Percentiles rank a stretch among this genome's conserved stretches.
Conservation (phyloP, 2,888 invertebrate genomes). For the Epinotia brunnichana region DNA sequence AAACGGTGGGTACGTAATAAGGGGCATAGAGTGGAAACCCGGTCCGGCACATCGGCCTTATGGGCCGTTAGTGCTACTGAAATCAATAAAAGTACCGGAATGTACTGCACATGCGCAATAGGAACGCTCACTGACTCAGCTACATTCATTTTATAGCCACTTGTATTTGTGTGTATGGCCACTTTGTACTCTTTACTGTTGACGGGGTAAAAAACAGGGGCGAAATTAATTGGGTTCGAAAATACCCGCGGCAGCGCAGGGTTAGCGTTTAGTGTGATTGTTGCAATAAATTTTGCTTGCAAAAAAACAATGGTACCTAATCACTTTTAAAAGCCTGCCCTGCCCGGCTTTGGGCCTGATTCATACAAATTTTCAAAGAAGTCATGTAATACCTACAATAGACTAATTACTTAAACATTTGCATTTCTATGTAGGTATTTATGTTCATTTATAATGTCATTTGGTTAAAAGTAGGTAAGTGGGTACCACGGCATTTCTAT, state of each 20-base stretch:
- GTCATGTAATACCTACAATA: too few relatives aligned
- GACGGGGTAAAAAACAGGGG: conserved; percentile 71
- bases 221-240: conserved; percentile 71
- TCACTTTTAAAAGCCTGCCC: not conserved
- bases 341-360: not conserved
- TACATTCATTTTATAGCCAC: conserved; percentile 83
- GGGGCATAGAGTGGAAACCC: conserved; percentile 76
- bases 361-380: not conserved
- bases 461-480: too few relatives aligned
- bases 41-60: conserved; percentile 81
- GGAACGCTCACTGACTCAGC: conserved; percentile 77
- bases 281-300: conserved; percentile 30
- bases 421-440: too few relatives aligned
- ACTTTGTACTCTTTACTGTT: conserved; percentile 79
- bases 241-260: conserved; percentile 60
- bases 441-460: too few relatives aligned
- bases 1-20: conserved; percentile 81
- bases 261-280: conserved; percentile 36
- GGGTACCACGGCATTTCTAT: too few relatives aligned
- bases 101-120: conserved; percentile 83
- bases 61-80: conserved; percentile 87
- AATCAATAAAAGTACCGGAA: conserved; percentile 87
- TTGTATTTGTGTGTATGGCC: conserved; percentile 82
- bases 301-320: conserved; percentile 5
- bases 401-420: not conserved